Percentiles rank a stretch among this genome's conserved stretches.
Conservation (phyloP, 2,888 invertebrate species). For the Nyleta sp. region DNA sequence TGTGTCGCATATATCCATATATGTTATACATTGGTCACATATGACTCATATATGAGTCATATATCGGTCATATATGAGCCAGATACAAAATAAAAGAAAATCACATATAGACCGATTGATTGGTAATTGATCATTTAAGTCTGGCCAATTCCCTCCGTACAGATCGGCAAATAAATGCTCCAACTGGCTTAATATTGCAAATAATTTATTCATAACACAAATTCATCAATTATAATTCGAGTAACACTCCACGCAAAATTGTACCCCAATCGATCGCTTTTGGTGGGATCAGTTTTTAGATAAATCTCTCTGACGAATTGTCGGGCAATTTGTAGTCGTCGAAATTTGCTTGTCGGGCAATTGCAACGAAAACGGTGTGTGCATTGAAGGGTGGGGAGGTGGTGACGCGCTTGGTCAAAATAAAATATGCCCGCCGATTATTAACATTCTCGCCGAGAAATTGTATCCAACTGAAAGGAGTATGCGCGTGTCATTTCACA, state of each 20-base stretch:
- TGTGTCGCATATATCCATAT: too few species aligned
- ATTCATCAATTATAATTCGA: conserved; percentile 35
- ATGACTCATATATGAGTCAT: too few species aligned
- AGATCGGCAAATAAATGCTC: neutral
- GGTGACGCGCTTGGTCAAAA: too few species aligned
- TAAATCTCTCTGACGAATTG: neutral
- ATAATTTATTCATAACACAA: conserved; percentile 50
- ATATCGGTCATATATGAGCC: too few species aligned
- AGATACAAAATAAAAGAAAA: too few species aligned
- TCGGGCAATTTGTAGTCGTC: too few species aligned
- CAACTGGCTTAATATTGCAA: conserved; percentile 26
- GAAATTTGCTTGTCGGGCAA: neutral
- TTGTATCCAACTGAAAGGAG: too few species aligned
- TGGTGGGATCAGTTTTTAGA: neutral
- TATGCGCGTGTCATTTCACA: neutral
- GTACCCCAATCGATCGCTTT: neutral
- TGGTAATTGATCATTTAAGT: neutral
- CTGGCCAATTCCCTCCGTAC: neutral
- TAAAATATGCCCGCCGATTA: neutral
- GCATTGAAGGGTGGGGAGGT: too few species aligned
- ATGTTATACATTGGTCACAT: too few species aligned
- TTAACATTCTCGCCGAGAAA: too few species aligned
- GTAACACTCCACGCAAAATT: conserved; percentile 26
- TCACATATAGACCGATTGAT: too few species aligned
- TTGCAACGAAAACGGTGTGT: neutral